Base-by-base conservation (phyloP, 2,113 vertebrate genomes). In the Pluvianellus socialis region DNA sequence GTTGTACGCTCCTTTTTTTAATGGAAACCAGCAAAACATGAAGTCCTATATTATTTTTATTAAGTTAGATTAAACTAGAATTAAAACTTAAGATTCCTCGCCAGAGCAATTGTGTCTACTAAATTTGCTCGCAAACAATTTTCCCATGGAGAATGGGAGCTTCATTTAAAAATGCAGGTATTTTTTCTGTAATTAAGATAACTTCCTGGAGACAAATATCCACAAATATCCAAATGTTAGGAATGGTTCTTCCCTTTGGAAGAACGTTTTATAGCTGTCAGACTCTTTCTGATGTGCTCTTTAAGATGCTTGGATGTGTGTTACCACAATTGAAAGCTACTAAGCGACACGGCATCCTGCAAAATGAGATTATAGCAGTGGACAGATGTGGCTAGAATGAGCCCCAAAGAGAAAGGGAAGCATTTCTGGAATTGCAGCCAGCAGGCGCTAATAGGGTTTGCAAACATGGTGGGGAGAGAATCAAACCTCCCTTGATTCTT, bases 321-420 rank as follows among this genome's bases (percentile, higher is more conserved):
- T 90, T 96, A 38, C 63, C 45, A 71, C 52, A 27, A 92, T 74
- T 82, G 66, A 96, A 97, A 97, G 68, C 84, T 86, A 77, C 23
- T 76, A 47, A 68, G 72, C 76, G 65, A 80, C 44, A 38, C 42
- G 80, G 71, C 50, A 59, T 59, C 58, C 90, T 68, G 56, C 89
- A 93, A 77, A 95, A 94, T 67, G 85, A 56, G 90, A 94, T 95
- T 92, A 91, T 45, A 71, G 92, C 56, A 92, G 83, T 66, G 91
- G 93, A 56, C 94, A 97, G 96, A 96, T 97, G 93, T 85, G 81
- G 95, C 85, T 89, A 91, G 93, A 92, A 80, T 61, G 63, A 92
- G 88, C 63, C 92, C 40, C 45, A 24, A 88, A 61, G 95, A 65
- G 50, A 88, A 95, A 92, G 40, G 88, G 90, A 93, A 94, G 33